Evolutionary conservation across 2,113 vertebrate genomes (phyloP).

Genomic region (Bufo gargarizans): DNA sequence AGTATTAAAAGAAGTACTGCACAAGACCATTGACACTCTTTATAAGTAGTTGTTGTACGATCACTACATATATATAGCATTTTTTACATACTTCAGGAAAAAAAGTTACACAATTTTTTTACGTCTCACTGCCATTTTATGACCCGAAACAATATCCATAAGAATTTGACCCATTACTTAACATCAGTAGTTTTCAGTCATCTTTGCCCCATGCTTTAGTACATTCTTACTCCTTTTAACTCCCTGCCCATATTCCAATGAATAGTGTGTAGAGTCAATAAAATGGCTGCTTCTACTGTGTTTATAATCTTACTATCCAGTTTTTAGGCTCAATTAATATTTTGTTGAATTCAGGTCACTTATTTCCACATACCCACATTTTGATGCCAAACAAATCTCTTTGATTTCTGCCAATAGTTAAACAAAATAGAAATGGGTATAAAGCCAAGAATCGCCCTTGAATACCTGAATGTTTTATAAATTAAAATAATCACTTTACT

Average conservation of each 20-base stretch:
- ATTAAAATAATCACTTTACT: slow-evolving; percentile 60
- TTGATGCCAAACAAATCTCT: background rate
- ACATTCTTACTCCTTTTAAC: background rate
- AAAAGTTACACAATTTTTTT: background rate
- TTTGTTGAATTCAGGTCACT: slow-evolving; percentile 1
- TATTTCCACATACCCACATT: background rate
- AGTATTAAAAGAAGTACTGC: slow-evolving; percentile 70
- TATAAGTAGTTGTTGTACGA: slow-evolving; percentile 67
- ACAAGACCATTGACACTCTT: slow-evolving; percentile 67
- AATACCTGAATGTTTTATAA: slow-evolving; percentile 53
- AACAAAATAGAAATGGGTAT: slow-evolving; percentile 61
- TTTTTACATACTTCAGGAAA: slow-evolving; percentile 49
- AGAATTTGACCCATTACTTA: background rate
- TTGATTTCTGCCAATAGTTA: slow-evolving; percentile 46
- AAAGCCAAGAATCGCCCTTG: slow-evolving; percentile 56
- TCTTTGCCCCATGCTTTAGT: background rate
- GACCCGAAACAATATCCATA: background rate
- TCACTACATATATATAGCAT: slow-evolving; percentile 54
- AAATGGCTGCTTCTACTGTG: background rate
- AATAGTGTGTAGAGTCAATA: background rate
- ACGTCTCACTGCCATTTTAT: background rate
- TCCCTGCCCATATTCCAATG: background rate
- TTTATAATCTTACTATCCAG: slow-evolving; percentile 16
- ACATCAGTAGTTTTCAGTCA: background rate
- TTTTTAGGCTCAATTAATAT: slow-evolving; percentile 7